Percentiles rank a stretch among this genome's conserved stretches.
phyloP scores from a whole-genome alignment of 1,140 invertebrate species.

The Sarcophaga bullata region DNA sequence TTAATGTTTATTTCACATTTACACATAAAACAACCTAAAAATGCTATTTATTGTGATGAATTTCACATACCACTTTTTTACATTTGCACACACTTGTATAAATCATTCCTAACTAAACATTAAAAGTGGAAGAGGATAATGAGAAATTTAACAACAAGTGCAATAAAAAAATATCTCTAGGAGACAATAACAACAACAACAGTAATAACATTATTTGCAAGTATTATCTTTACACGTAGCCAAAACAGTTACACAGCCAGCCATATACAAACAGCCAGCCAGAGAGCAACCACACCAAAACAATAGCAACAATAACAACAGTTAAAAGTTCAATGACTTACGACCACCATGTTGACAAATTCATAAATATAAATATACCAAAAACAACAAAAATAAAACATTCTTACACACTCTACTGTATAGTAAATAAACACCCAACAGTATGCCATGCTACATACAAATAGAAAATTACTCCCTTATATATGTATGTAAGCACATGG shows the following conservation, averaged over 20 bases:
- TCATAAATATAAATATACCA: constrained; percentile 7
- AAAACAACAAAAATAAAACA: no score
- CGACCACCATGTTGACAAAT: constrained; percentile 29
- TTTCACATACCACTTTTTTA: no score
- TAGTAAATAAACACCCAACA: not conserved
- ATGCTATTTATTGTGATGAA: no score
- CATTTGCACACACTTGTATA: no score
- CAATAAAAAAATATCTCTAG: not conserved
- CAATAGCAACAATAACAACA: not conserved
- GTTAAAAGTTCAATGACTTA: constrained; percentile 25
- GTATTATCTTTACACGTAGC: no score
- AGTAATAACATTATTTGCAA: no score
- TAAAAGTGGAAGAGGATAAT: no score
- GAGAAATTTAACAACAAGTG: constrained; percentile 22
- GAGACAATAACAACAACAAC: not conserved
- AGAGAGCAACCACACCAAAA: not conserved
- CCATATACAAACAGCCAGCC: not conserved
- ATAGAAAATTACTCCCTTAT: not conserved
- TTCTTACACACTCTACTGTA: no score
- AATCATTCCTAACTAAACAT: no score
- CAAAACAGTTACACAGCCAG: not conserved
- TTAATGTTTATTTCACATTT: no score
- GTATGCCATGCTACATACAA: not conserved
- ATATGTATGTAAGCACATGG: not conserved
- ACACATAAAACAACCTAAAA: no score